Percentiles rank a stretch among this genome's conserved stretches.
These are phyloP conservation scores for Aricia agestis DNA, from an alignment of 1,140 invertebrate species.

Conservation along the genomic window DNA sequence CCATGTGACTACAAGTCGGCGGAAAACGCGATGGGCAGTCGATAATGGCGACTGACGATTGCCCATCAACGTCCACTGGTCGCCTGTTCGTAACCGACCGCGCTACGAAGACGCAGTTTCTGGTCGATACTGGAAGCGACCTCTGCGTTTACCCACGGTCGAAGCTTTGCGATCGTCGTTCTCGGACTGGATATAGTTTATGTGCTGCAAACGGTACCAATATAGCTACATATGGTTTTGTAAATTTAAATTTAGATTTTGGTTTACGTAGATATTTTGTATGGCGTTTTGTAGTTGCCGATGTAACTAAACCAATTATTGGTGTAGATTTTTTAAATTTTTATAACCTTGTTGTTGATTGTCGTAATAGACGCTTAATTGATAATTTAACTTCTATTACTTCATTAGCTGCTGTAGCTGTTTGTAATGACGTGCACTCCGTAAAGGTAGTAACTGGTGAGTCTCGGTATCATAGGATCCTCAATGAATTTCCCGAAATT, in stretches of 20 bases:
- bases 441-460: not conserved
- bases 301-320: not conserved
- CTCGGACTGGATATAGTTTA: not conserved
- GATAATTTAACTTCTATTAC: constrained; percentile 2
- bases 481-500: not conserved
- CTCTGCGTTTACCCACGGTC: not conserved
- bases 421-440: not conserved
- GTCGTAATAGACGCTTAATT: not conserved
- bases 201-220: not conserved
- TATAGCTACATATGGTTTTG: not conserved
- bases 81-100: constrained; percentile 1
- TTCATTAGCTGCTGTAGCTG: not conserved
- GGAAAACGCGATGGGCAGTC: not conserved
- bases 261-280: not conserved
- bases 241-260: not conserved
- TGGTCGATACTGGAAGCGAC: constrained; percentile 6
- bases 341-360: not conserved
- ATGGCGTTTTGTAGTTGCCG: not conserved
- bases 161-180: not conserved
- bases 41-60: not conserved
- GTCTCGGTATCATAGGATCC: not conserved
- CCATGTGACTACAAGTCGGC: constrained; percentile 12
- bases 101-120: not conserved
- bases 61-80: not conserved
- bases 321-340: constrained; percentile 1